A percentile compares a stretch with the other conserved stretches of the same genome.
Evolutionary conservation across 2,797 vertebrate species (phyloP).

Genomic region (Oceanodroma leucorhoa): DNA sequence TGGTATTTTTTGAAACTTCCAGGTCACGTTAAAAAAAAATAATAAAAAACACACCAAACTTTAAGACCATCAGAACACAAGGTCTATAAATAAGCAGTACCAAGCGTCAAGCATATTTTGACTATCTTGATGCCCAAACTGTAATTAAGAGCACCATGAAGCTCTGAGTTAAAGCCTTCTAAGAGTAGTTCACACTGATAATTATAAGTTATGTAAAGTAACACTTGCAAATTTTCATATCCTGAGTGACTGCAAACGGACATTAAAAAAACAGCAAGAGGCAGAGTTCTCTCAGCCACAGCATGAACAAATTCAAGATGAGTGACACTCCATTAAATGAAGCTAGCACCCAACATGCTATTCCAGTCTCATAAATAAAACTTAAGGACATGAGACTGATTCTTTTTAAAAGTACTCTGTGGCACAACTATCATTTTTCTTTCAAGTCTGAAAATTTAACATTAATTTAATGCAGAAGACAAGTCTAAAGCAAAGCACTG

Average conservation of each 20-base stretch:
- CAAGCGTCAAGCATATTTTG: background rate
- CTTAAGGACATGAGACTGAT: background rate
- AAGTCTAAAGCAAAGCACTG: background rate
- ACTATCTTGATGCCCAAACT: background rate
- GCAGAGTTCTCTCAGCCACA: background rate
- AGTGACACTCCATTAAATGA: background rate
- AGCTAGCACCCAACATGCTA: background rate
- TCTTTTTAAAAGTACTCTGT: background rate
- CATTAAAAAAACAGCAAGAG: constrained; percentile 43
- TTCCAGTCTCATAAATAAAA: background rate
- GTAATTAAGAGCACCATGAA: background rate
- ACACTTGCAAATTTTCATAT: constrained; percentile 28
- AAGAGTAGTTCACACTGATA: background rate
- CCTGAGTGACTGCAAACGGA: constrained; percentile 9
- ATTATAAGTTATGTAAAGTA: constrained; percentile 25
- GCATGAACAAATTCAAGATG: background rate
- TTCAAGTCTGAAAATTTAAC: background rate
- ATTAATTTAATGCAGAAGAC: background rate
- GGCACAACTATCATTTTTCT: background rate
- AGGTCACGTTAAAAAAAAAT: background rate
- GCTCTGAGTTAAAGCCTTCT: background rate
- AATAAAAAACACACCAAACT: background rate
- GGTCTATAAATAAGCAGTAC: background rate
- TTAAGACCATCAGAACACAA: background rate
- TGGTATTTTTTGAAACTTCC: background rate